Conservation (phyloP, 1,140 invertebrate genomes). For the Musca vetustissima region DNA sequence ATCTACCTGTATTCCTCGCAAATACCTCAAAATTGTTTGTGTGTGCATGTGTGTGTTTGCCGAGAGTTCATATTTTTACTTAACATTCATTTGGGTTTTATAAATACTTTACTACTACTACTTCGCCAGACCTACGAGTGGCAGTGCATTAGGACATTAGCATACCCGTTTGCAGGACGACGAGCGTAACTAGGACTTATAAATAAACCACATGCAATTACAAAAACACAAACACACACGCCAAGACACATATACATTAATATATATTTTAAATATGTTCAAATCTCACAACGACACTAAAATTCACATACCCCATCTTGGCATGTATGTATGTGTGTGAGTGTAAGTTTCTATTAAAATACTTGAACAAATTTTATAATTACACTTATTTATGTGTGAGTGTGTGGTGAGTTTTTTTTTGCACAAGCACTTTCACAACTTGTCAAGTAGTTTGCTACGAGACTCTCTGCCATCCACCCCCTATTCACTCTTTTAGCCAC, state of each 20-base stretch:
- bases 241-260: too few species aligned
- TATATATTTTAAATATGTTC: too few species aligned
- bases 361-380: slow-evolving; percentile 20
- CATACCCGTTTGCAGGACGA: too few species aligned
- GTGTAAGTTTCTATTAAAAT: neutral
- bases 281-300: too few species aligned
- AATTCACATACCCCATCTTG: too few species aligned
- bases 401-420: neutral
- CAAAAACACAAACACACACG: too few species aligned
- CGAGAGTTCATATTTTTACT: slow-evolving; percentile 3
- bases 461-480: neutral
- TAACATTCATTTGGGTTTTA: slow-evolving; percentile 21
- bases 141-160: too few species aligned
- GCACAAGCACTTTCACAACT: slow-evolving; percentile 9
- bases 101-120: slow-evolving; percentile 21
- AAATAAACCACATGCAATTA: too few species aligned
- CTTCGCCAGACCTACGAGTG: neutral
- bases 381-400: slow-evolving; percentile 18
- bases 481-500: too few species aligned
- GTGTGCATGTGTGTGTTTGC: too few species aligned
- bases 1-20: neutral
- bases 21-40: neutral
- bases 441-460: slow-evolving; percentile 11
- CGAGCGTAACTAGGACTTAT: too few species aligned
- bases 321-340: neutral